phyloP scores from a whole-genome alignment of 2,797 vertebrate species.

The Brachyalestes nurse region DNA sequence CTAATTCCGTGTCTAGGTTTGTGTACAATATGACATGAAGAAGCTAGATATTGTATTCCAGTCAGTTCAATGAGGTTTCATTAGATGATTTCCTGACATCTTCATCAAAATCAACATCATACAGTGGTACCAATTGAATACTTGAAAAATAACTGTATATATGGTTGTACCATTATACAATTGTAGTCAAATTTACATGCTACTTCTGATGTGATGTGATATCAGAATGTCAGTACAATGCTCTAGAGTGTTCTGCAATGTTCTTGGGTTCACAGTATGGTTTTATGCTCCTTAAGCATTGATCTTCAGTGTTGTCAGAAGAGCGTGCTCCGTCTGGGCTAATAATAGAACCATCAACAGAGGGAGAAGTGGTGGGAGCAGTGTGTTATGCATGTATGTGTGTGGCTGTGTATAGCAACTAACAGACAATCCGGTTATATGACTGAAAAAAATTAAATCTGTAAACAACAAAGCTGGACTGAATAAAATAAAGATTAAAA shows the following conservation, averaged over 20 bases:
- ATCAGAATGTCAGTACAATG: neutral
- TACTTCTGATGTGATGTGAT: no score
- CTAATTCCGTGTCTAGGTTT: neutral
- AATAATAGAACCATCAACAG: slow-evolving; percentile 6
- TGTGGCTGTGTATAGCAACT: neutral
- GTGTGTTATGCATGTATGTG: neutral
- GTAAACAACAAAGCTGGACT: neutral
- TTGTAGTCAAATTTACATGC: no score
- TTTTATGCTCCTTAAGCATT: neutral
- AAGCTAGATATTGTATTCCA: neutral
- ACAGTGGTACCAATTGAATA: no score
- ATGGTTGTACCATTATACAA: no score
- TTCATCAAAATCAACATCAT: no score
- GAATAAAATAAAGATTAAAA: neutral
- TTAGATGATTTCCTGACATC: no score
- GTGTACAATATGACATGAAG: neutral
- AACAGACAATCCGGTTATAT: neutral
- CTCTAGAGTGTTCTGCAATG: neutral
- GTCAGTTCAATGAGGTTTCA: neutral
- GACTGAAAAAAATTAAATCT: neutral
- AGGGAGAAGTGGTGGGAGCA: neutral
- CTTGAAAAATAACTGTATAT: no score
- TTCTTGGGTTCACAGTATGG: neutral
- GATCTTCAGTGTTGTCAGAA: neutral
- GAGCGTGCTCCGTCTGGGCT: neutral